Percentiles rank a stretch among this genome's conserved stretches.
Conservation (phyloP, 2,113 vertebrate species). For the rabbit (Oryctolagus cuniculus) region DNA sequence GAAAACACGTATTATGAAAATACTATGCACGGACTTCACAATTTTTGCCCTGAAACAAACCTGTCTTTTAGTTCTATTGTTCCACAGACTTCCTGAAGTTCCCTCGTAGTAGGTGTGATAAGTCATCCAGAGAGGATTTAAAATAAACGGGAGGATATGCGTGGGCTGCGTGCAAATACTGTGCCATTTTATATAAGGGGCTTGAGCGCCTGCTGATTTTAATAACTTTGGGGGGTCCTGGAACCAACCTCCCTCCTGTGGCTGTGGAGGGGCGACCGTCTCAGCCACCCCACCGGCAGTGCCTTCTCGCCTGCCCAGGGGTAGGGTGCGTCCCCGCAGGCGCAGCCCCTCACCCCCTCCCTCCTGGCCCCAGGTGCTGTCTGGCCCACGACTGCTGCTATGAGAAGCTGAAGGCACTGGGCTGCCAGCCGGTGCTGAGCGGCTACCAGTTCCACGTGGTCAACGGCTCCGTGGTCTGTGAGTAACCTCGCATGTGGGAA, state of each 20-base stretch:
- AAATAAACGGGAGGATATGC: neutral
- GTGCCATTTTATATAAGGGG: neutral
- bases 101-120: neutral
- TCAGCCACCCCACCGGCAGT: neutral
- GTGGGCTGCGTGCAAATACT: too few relatives aligned
- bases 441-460: slow-evolving; percentile 34
- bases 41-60: too few relatives aligned
- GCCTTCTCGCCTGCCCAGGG: accelerated
- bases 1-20: too few relatives aligned
- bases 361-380: slow-evolving; percentile 80
- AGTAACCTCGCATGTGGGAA: slow-evolving; percentile 55
- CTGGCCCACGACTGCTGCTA: slow-evolving; percentile 84
- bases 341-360: neutral
- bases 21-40: too few relatives aligned
- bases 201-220: too few relatives aligned
- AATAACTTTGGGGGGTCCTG: too few relatives aligned
- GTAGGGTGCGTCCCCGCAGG: neutral
- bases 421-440: slow-evolving; percentile 79
- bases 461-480: slow-evolving; percentile 59
- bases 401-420: slow-evolving; percentile 55
- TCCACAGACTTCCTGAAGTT: too few relatives aligned
- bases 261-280: neutral
- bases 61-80: too few relatives aligned
- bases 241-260: neutral
- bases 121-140: neutral